phyloP scores from a whole-genome alignment of 1,140 invertebrate genomes.

The Drosophila gunungcola region DNA sequence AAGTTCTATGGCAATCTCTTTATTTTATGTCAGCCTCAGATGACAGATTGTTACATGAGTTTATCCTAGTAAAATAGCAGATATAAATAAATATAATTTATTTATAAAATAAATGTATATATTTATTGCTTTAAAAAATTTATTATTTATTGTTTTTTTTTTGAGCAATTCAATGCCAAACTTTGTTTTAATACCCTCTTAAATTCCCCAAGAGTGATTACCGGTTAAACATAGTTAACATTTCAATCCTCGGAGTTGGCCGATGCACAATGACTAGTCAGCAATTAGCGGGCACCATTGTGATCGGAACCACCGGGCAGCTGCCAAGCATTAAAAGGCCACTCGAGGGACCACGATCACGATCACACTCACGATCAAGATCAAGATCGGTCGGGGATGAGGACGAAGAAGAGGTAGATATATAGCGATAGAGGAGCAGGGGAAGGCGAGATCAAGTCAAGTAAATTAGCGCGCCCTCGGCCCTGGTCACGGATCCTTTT shows the following conservation, averaged over 20 bases:
- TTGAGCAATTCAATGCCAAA: not conserved
- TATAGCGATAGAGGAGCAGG: not conserved
- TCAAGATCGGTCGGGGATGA: constrained; percentile 2
- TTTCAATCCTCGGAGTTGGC: constrained; percentile 30
- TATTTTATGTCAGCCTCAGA: not conserved
- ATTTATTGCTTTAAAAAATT: no score
- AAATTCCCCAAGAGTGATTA: not conserved
- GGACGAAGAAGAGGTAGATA: not conserved
- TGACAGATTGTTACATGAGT: not conserved
- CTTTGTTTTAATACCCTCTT: not conserved
- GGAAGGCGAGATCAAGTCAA: constrained; percentile 41
- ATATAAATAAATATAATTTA: no score
- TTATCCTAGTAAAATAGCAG: no score
- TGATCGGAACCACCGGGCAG: constrained; percentile 54
- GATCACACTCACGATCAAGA: constrained; percentile 47
- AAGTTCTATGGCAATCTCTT: not conserved
- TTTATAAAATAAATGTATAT: no score
- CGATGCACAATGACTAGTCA: constrained; percentile 70
- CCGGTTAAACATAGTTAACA: constrained; percentile 28
- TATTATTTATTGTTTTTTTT: no score
- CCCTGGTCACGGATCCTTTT: constrained; percentile 72
- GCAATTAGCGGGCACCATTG: constrained; percentile 71
- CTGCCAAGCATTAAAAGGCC: constrained; percentile 37
- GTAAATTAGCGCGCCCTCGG: constrained; percentile 71
- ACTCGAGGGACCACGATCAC: constrained; percentile 43